phyloP scores from a whole-genome alignment of 2,888 invertebrate genomes.

The Parnassius orleans region DNA sequence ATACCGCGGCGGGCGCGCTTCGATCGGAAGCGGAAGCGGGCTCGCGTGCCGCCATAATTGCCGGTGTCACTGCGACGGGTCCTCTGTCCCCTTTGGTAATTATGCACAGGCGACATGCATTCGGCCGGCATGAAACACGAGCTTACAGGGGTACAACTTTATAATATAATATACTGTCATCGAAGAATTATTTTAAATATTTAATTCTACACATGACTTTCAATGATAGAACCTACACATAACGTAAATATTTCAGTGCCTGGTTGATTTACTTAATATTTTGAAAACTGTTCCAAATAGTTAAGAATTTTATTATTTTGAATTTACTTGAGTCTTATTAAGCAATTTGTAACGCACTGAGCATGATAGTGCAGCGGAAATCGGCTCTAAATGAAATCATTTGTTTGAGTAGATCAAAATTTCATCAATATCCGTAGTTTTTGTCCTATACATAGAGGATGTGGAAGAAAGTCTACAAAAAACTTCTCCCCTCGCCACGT shows the following conservation, averaged over 20 bases:
- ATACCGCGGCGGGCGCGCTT: conserved; percentile 46
- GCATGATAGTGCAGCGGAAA: conserved; percentile 2
- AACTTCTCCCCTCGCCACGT: conserved; percentile 61
- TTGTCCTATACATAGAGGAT: conserved; percentile 44
- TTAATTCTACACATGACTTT: too few relatives aligned
- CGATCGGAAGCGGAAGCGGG: conserved; percentile 71
- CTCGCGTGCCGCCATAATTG: conserved; percentile 68
- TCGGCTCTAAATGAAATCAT: neutral
- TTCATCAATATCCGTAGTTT: conserved; percentile 35
- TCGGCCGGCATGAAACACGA: conserved; percentile 35
- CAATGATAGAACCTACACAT: too few relatives aligned
- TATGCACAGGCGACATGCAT: conserved; percentile 52
- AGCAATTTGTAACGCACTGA: too few relatives aligned
- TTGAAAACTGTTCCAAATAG: neutral
- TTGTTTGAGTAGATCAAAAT: conserved; percentile 6
- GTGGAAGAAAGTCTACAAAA: conserved; percentile 49
- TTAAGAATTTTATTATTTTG: neutral
- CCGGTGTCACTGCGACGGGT: conserved; percentile 55
- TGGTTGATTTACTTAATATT: too few relatives aligned
- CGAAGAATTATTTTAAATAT: too few relatives aligned
- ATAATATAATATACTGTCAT: neutral
- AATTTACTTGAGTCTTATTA: too few relatives aligned
- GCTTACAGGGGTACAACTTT: conserved; percentile 37
- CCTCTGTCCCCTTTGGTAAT: conserved; percentile 42
- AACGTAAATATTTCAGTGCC: too few relatives aligned